Conservation (phyloP, 1,140 invertebrate species). For the Neodiprion virginianus region DNA sequence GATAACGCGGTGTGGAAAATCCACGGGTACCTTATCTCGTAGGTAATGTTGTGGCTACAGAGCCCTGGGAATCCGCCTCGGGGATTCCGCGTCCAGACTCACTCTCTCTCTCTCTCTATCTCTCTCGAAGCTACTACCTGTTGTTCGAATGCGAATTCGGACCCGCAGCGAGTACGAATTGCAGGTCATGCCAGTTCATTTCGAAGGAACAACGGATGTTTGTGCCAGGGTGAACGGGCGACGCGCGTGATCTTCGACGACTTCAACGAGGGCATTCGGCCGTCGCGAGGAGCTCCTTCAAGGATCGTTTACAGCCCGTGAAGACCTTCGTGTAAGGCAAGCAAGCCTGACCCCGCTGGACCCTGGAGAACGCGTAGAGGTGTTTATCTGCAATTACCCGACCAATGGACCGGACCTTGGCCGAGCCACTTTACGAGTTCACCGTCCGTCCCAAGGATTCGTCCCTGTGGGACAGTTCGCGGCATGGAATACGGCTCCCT, state of each 20-base stretch:
- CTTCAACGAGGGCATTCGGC: neutral
- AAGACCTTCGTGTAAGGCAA: neutral
- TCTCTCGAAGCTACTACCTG: neutral
- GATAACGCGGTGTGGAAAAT: neutral
- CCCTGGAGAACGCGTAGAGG: slow-evolving; percentile 37
- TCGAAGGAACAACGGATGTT: neutral
- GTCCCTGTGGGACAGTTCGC: slow-evolving; percentile 33
- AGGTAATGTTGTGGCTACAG: neutral
- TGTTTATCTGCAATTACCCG: slow-evolving; percentile 56
- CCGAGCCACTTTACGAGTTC: slow-evolving; percentile 40
- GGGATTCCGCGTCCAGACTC: slow-evolving; percentile 10
- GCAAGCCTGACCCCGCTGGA: neutral
- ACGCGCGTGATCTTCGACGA: neutral
- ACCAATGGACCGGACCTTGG: slow-evolving; percentile 45
- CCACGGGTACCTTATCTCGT: neutral
- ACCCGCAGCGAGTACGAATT: neutral
- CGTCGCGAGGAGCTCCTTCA: neutral
- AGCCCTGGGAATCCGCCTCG: neutral
- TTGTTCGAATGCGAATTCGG: neutral
- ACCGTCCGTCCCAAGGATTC: slow-evolving; percentile 45
- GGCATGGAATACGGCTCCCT: neutral
- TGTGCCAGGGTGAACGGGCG: too few species aligned
- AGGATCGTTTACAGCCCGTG: neutral
- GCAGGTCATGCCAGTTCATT: neutral
- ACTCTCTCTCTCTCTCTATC: slow-evolving; percentile 11